A percentile compares a stretch with the other conserved stretches of the same genome.
Conservation (phyloP, 2,797 vertebrate genomes). For the Paedocypris micromegethes region DNA sequence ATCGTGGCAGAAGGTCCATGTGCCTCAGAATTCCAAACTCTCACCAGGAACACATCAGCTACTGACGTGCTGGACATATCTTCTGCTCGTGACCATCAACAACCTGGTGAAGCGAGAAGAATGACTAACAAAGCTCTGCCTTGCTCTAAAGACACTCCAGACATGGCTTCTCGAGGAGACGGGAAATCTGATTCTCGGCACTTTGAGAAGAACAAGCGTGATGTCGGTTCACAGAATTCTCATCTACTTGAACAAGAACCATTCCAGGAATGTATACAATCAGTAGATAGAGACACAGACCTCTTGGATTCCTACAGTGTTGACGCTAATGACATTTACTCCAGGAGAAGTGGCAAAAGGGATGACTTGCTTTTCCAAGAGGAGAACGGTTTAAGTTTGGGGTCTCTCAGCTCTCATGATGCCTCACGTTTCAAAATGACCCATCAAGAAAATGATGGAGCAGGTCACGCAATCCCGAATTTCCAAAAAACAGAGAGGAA, state of each 20-base stretch:
- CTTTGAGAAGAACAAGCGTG: constrained; percentile 49
- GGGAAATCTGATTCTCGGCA: constrained; percentile 55
- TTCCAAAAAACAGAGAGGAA: no score
- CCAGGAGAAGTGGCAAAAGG: not conserved
- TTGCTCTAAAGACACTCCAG: constrained; percentile 22
- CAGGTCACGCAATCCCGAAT: no score
- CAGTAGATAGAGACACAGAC: constrained; percentile 3
- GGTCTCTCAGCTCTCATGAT: no score
- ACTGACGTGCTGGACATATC: constrained; percentile 31
- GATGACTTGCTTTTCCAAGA: no score
- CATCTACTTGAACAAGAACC: constrained; percentile 16
- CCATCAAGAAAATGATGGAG: no score
- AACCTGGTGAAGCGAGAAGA: constrained; percentile 15
- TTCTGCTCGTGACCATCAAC: constrained; percentile 54
- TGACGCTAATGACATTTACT: not conserved
- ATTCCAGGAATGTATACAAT: constrained; percentile 9
- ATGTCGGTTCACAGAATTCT: constrained; percentile 3
- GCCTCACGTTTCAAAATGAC: no score
- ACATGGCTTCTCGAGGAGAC: constrained; percentile 24
- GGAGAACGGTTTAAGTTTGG: no score
- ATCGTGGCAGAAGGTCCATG: constrained; percentile 42
- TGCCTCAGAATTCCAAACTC: constrained; percentile 31
- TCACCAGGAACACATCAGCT: constrained; percentile 29
- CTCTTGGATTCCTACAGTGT: not conserved
- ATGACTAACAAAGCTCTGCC: constrained; percentile 33